Base-by-base conservation (phyloP, 1,140 invertebrate species). In the Hormaphis cornu region DNA sequence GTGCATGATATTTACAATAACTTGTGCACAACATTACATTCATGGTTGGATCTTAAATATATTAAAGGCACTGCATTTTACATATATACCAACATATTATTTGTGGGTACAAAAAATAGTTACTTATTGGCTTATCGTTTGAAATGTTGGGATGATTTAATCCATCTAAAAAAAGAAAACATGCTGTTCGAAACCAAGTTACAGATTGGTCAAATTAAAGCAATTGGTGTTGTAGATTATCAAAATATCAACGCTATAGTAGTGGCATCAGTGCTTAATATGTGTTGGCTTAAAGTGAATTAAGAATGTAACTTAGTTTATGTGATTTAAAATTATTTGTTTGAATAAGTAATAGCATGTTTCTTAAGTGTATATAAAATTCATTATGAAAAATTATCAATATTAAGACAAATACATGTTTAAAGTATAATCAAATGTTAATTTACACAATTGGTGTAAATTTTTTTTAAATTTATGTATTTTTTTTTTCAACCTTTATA, bases 61-160 rank as follows among this genome's bases (percentile, higher is more conserved):
- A 10, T 4, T 6, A 30, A 22, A 66, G 44, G 44, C n/a, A 35
- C 44, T 50, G 44, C 61, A 9, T 1, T 50, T 22, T 35, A 22
- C 20, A n/a, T 66, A 20, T 35, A 66, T 48, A 24, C 28, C 14
- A 66, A 66, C 4, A 48, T 66, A 20, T 48, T 66, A 5, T 66
- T 66, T 46, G 8, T 66, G 2, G 61, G 61, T 16, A 66, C 61
- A 22, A n/a, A 33, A 5, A 66, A 48, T 48, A 24, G 61, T 50
- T 50, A 24, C 3, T 66, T 66, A 16, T 33, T 66, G 18, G 61
- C 28, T 3, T 66, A 66, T 35, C 61, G 61, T 24, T n/a, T 66
- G 12, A 14, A 24, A 14, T 16, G 18, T 50, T 33, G n/a, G 28
- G 44, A 50, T 22, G 61, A 66, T 66, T 66, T 66, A n/a, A 9